A percentile compares a stretch with the other conserved stretches of the same genome.
Evolutionary conservation across 2,888 invertebrate species (phyloP).

Genomic region (Taphrorychus bicolor): DNA sequence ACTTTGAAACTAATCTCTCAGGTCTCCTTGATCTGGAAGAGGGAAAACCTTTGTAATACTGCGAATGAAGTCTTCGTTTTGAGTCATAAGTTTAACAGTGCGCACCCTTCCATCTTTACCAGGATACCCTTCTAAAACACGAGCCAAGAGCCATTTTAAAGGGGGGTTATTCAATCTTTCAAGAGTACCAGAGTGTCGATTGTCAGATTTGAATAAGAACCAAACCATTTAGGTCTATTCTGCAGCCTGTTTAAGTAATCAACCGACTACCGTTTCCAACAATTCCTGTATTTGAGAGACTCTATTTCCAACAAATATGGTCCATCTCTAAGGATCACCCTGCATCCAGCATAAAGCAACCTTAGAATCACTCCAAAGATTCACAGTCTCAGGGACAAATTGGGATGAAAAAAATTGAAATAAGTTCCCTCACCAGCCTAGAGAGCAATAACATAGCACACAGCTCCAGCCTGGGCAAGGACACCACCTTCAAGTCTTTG

Average conservation of each 20-base stretch:
- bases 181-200: slow-evolving; percentile 9
- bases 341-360: slow-evolving; percentile 33
- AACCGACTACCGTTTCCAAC: neutral
- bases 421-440: slow-evolving; percentile 15
- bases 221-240: slow-evolving; percentile 27
- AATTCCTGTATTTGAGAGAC: slow-evolving; percentile 25
- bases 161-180: slow-evolving; percentile 18
- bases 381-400: slow-evolving; percentile 3
- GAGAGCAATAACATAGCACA: slow-evolving; percentile 30
- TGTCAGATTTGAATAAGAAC: slow-evolving; percentile 2
- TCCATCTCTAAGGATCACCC: slow-evolving; percentile 20
- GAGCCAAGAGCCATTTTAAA: slow-evolving; percentile 15
- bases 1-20: no score
- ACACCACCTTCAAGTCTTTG: slow-evolving; percentile 20
- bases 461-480: slow-evolving; percentile 31
- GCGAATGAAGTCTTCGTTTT: no score
- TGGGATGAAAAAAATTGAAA: slow-evolving; percentile 6
- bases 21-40: no score
- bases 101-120: slow-evolving; percentile 13
- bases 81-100: no score
- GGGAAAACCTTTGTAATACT: no score
- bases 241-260: slow-evolving; percentile 26
- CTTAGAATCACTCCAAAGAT: slow-evolving; percentile 38
- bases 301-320: slow-evolving; percentile 32
- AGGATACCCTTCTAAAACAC: slow-evolving; percentile 9